Base-by-base conservation (phyloP, 2,797 vertebrate species). In the Sphenodon punctatus region DNA sequence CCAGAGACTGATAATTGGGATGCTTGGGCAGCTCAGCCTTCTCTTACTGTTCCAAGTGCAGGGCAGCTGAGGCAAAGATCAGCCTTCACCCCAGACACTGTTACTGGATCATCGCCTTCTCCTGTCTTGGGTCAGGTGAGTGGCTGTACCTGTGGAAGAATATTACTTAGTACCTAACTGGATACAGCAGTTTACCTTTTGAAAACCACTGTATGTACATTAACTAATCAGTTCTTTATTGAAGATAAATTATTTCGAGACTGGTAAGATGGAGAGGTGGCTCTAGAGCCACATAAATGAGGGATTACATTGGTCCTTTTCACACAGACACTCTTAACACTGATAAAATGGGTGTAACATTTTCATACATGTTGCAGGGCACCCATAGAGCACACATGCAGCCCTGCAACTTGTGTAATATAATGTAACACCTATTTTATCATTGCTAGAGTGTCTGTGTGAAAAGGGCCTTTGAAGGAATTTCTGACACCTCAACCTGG, bases 121-220 rank as follows among this genome's bases (percentile, higher is more conserved):
- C 98, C 98, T 20, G 98, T 99, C 11, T 93, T 99, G 38, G 98
- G 98, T 91, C 98, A 99, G 97, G 98, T 99, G 93, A 92, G 90
- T 75, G 43, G 25, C 55, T 61, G 3, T 6, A 41, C 66, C 27
- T 59, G 3, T 63, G 43, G 8, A 10, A 38, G 58, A 66, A 61
- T 22, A 22, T 27, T 59, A 20, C 32, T 7, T 4, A 15, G 9
- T 9, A 46, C 19, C 45, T 56, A 9, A 12, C 61, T 73, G 68
- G 27, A 69, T 49, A 12, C 25, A 43, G 4, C 27, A 46, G 45
- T 70, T 71, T 51, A 25, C 19, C 1, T 2, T 69, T 42, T 25
- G n/a, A 3, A 43, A 55, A 42, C 34, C 17, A 1, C 30, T 49
- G 38, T 23, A 27, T 2, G 27, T 65, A 6, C n/a, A 10, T 0